Conservation (phyloP, 2,113 vertebrate species). For the Rhinolophus sinicus region DNA sequence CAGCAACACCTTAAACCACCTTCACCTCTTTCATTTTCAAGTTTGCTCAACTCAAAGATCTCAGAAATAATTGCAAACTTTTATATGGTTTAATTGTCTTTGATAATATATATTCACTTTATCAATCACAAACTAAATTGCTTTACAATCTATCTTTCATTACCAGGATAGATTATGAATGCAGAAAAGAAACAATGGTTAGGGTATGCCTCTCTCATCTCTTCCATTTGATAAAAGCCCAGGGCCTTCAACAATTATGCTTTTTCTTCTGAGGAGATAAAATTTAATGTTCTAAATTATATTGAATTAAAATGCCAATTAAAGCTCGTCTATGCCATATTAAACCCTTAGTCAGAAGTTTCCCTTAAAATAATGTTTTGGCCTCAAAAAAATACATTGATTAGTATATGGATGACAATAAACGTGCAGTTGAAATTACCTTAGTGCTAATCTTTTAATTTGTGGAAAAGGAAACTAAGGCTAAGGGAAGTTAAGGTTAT, state of each 20-base stretch:
- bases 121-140: slow-evolving; percentile 24
- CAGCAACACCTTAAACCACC: slow-evolving; percentile 15
- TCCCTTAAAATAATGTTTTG: slow-evolving; percentile 55
- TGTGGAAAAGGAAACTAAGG: slow-evolving; percentile 53
- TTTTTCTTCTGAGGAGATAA: slow-evolving; percentile 48
- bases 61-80: slow-evolving; percentile 51
- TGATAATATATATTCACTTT: slow-evolving; percentile 14
- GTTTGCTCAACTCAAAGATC: slow-evolving; percentile 25
- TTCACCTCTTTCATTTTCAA: slow-evolving; percentile 60
- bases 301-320: slow-evolving; percentile 47
- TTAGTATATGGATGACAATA: neutral
- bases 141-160: slow-evolving; percentile 42
- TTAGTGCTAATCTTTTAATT: slow-evolving; percentile 30
- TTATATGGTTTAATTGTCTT: slow-evolving; percentile 47
- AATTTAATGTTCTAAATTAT: slow-evolving; percentile 52
- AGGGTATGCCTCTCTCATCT: neutral
- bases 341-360: neutral
- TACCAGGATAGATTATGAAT: slow-evolving; percentile 23
- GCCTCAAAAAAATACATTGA: neutral
- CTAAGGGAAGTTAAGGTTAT: neutral
- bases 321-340: neutral
- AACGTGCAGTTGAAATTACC: neutral
- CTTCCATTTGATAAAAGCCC: slow-evolving; percentile 2
- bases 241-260: slow-evolving; percentile 7
- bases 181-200: slow-evolving; percentile 40